phyloP scores from a whole-genome alignment of 2,888 invertebrate species.

The Leucophora obtusa region DNA sequence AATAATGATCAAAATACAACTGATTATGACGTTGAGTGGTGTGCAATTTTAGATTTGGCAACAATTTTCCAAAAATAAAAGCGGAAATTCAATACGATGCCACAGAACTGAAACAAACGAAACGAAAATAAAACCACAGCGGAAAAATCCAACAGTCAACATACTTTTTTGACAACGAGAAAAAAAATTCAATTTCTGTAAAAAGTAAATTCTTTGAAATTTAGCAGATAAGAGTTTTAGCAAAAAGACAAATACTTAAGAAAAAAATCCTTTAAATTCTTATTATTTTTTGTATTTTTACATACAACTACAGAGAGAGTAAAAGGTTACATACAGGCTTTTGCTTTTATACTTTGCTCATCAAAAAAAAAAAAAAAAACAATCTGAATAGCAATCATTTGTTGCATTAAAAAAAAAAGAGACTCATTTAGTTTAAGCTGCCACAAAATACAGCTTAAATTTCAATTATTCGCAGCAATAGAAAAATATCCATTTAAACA shows the following conservation, averaged over 20 bases:
- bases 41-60: slow-evolving; percentile 36
- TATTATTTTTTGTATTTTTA: too few species aligned
- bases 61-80: slow-evolving; percentile 23
- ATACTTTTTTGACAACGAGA: neutral
- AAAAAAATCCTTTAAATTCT: too few species aligned
- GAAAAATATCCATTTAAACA: slow-evolving; percentile 7
- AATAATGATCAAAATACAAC: slow-evolving; percentile 9
- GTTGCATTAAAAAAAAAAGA: slow-evolving; percentile 31
- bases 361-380: neutral
- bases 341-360: too few species aligned
- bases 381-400: slow-evolving; percentile 40
- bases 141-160: slow-evolving; percentile 29
- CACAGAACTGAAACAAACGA: slow-evolving; percentile 19
- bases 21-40: slow-evolving; percentile 35
- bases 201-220: neutral
- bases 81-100: slow-evolving; percentile 31
- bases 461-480: slow-evolving; percentile 17
- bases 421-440: slow-evolving; percentile 7
- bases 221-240: neutral
- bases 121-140: slow-evolving; percentile 13
- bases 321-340: too few species aligned
- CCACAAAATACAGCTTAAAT: slow-evolving; percentile 21
- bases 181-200: neutral
- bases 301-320: too few species aligned
- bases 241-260: neutral